These are phyloP conservation scores for Pogonomyrmex californicus DNA, from an alignment of 1,140 invertebrate species.

Conservation along the genomic window DNA sequence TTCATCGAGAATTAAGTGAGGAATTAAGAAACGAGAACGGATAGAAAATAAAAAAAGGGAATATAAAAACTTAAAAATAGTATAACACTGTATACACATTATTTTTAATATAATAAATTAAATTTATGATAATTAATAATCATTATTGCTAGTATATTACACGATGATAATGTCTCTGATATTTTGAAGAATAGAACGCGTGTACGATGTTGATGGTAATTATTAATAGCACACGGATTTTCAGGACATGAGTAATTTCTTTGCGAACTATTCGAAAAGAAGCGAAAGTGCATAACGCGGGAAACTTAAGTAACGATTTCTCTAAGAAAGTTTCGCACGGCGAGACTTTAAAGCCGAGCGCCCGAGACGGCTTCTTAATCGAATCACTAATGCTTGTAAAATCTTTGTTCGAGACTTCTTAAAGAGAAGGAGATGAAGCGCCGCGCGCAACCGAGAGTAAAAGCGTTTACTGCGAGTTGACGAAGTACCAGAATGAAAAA, in stretches of 20 bases:
- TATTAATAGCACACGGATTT: slow-evolving; percentile 6
- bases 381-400: slow-evolving; percentile 79
- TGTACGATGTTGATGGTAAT: slow-evolving; percentile 8
- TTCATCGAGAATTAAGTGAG: background rate
- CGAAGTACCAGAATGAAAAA: slow-evolving; percentile 48
- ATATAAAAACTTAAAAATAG: background rate
- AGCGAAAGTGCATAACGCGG: slow-evolving; percentile 77
- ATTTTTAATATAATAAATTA: background rate
- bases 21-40: background rate
- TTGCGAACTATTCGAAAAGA: slow-evolving; percentile 63
- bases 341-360: slow-evolving; percentile 78
- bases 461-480: slow-evolving; percentile 48
- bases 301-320: slow-evolving; percentile 79
- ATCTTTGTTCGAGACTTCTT: slow-evolving; percentile 74
- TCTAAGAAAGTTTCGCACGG: slow-evolving; percentile 73
- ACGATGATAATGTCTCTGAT: background rate
- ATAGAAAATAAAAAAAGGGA: background rate
- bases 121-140: background rate
- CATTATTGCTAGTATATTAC: background rate
- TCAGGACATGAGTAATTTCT: slow-evolving; percentile 37
- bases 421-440: slow-evolving; percentile 71
- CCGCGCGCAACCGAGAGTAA: slow-evolving; percentile 43
- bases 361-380: slow-evolving; percentile 75
- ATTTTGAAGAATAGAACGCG: background rate
- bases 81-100: background rate